These are phyloP conservation scores for Pachydiplax longipennis DNA, from an alignment of 2,888 invertebrate genomes.

Conservation along the genomic window DNA sequence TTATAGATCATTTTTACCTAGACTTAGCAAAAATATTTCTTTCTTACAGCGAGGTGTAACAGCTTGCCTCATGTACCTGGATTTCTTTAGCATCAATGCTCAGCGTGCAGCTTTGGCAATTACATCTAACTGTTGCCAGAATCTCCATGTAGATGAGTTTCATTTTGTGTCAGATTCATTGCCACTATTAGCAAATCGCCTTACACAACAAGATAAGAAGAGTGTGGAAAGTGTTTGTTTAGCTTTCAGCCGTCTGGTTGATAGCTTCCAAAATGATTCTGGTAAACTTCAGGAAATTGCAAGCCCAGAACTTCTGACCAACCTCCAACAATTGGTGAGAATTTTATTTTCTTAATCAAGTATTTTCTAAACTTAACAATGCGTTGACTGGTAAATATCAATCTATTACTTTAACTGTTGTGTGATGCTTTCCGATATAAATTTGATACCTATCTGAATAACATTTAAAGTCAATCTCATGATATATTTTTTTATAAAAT, in stretches of 20 bases:
- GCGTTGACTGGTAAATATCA: too few relatives aligned
- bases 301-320: constrained; percentile 87
- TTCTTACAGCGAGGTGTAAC: constrained; percentile 85
- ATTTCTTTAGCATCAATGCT: constrained; percentile 98
- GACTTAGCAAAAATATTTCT: neutral
- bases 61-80: constrained; percentile 94
- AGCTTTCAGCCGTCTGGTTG: constrained; percentile 94
- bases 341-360: constrained; percentile 51
- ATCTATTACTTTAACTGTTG: neutral
- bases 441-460: too few relatives aligned
- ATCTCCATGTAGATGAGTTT: constrained; percentile 92
- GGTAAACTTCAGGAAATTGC: constrained; percentile 92
- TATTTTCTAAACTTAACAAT: neutral
- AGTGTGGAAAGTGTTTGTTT: constrained; percentile 97
- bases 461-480: too few relatives aligned
- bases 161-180: constrained; percentile 89
- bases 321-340: constrained; percentile 87
- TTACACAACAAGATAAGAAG: constrained; percentile 84
- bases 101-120: constrained; percentile 96
- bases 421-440: too few relatives aligned
- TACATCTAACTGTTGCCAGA: constrained; percentile 97
- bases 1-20: too few relatives aligned
- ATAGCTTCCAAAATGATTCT: constrained; percentile 94
- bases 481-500: too few relatives aligned
- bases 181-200: constrained; percentile 76